Evolutionary conservation across 2,113 vertebrate genomes (phyloP).

Genomic region (Trematomus loennbergii): DNA sequence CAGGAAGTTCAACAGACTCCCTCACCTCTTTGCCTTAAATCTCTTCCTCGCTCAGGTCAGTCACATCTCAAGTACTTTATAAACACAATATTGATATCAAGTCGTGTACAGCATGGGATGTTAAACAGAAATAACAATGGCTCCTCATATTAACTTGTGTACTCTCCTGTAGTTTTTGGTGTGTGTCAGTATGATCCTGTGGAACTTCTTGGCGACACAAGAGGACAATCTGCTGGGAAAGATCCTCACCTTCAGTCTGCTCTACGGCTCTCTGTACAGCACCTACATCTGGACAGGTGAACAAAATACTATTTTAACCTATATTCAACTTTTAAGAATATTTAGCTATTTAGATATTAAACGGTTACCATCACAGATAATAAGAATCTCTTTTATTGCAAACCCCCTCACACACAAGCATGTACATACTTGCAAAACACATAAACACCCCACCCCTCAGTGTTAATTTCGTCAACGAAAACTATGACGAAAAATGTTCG

Average conservation of each 20-base stretch:
- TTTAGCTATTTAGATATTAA: no score
- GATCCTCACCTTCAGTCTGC: conserved; percentile 91
- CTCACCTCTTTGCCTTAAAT: conserved; percentile 94
- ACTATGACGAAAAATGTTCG: no score
- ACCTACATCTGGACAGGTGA: conserved; percentile 97
- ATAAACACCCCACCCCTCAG: no score
- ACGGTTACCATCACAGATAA: no score
- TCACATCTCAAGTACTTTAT: not conserved
- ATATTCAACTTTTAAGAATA: no score
- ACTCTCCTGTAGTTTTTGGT: conserved; percentile 86
- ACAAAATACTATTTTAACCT: no score
- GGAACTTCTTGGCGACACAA: conserved; percentile 92
- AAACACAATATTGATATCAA: not conserved
- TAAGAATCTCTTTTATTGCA: no score
- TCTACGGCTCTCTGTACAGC: conserved; percentile 95
- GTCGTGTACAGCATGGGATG: not conserved
- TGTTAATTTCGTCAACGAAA: no score
- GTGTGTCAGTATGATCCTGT: conserved; percentile 93
- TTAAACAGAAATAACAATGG: not conserved
- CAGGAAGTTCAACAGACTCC: conserved; percentile 94
- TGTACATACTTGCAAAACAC: no score
- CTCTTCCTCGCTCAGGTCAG: conserved; percentile 95
- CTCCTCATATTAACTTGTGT: not conserved
- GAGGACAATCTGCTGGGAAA: conserved; percentile 88
- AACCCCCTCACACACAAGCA: no score